Percentiles rank a stretch among this genome's conserved stretches.
phyloP scores from a whole-genome alignment of 2,113 vertebrate species.

The Siphamia tubifer region DNA sequence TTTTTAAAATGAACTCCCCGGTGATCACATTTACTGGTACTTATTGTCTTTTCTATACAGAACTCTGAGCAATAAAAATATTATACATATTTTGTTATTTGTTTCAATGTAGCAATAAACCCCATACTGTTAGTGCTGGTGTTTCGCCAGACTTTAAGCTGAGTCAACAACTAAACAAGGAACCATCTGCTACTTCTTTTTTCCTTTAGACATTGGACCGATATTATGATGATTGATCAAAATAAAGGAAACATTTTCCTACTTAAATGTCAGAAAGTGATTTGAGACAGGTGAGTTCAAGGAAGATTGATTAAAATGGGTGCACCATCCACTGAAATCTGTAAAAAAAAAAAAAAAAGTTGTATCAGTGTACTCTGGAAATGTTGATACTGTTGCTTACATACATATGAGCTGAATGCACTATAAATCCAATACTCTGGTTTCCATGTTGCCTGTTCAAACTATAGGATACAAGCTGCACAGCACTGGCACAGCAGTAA shows the following conservation, averaged over 20 bases:
- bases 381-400: too few relatives aligned
- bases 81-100: background rate
- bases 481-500: too few relatives aligned
- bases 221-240: background rate
- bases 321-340: too few relatives aligned
- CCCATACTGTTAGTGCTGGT: conserved; percentile 1
- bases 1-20: background rate
- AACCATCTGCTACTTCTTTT: conserved; percentile 16
- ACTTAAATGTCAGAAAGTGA: background rate
- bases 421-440: too few relatives aligned
- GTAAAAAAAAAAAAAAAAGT: too few relatives aligned
- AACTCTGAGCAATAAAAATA: background rate
- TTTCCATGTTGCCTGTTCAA: too few relatives aligned
- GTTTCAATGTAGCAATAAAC: background rate
- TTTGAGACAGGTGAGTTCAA: too few relatives aligned
- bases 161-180: conserved; percentile 18
- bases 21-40: background rate
- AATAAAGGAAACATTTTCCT: background rate
- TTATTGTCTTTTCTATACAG: too few relatives aligned
- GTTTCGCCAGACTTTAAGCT: conserved; percentile 13
- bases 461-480: too few relatives aligned
- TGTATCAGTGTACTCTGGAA: too few relatives aligned
- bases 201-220: background rate
- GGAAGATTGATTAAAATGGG: too few relatives aligned
- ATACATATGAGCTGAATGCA: too few relatives aligned